Conservation (phyloP, 1,140 invertebrate species). For the Ridgeia piscesae region DNA sequence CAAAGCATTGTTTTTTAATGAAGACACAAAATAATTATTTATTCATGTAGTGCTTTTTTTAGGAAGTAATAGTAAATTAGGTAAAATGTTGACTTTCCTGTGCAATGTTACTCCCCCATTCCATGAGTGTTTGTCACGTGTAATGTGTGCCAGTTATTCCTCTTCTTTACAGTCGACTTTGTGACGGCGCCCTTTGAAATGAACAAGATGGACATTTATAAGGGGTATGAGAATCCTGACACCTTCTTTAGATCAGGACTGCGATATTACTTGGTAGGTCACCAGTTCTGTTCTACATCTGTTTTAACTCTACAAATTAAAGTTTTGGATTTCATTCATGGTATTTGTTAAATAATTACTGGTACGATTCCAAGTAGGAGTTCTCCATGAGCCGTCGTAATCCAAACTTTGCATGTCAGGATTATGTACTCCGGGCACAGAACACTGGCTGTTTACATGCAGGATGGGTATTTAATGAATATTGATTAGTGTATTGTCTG, state of each 20-base stretch:
- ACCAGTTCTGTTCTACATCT: neutral
- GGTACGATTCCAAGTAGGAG: neutral
- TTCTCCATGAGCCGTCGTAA: neutral
- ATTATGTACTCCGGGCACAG: neutral
- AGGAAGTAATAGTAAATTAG: no score
- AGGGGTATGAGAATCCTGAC: conserved; percentile 44
- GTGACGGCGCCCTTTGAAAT: conserved; percentile 51
- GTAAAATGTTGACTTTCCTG: no score
- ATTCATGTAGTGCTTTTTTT: no score
- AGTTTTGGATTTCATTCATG: neutral
- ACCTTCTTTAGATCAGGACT: conserved; percentile 52
- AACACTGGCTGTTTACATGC: neutral
- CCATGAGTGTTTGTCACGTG: no score
- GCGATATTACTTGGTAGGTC: conserved; percentile 51
- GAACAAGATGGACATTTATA: conserved; percentile 49
- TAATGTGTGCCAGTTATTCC: neutral
- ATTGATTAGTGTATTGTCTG: neutral
- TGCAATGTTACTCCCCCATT: no score
- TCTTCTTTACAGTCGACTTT: conserved; percentile 43
- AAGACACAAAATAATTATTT: no score
- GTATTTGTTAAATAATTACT: neutral
- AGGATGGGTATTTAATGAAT: neutral
- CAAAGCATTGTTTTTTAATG: no score
- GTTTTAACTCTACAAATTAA: neutral
- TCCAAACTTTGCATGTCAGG: neutral